These are phyloP conservation scores for Vipera ursinii DNA, from an alignment of 2,797 vertebrate species.

Conservation along the genomic window DNA sequence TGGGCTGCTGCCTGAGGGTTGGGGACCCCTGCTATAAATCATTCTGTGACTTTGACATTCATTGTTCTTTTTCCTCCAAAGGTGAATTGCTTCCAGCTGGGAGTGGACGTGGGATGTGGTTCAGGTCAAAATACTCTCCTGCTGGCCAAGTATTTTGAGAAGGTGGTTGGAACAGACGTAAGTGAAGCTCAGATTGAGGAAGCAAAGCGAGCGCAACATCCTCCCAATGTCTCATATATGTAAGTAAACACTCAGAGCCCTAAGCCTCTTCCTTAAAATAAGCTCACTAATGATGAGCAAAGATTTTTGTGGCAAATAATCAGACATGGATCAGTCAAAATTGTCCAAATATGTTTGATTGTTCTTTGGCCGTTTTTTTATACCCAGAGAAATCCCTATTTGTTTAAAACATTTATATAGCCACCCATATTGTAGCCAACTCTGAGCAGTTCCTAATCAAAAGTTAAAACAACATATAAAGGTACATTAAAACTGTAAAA, in stretches of 20 bases:
- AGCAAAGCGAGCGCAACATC: conserved; percentile 57
- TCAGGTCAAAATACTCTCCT: conserved; percentile 75
- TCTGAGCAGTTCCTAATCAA: too few species aligned
- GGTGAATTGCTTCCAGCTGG: conserved; percentile 61
- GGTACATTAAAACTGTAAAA: too few species aligned
- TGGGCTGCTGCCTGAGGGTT: too few species aligned
- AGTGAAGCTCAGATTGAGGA: conserved; percentile 80
- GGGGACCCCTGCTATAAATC: too few species aligned
- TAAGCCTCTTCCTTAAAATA: not conserved
- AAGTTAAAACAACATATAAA: too few species aligned
- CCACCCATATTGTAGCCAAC: too few species aligned
- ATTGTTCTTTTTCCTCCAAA: conserved; percentile 37
- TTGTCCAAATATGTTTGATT: not conserved
- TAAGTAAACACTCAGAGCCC: conserved; percentile 29
- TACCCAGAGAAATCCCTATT: not conserved
- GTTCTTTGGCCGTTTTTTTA: not conserved
- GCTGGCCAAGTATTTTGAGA: conserved; percentile 73
- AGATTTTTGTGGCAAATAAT: not conserved
- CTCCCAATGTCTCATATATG: conserved; percentile 71
- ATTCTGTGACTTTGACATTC: not conserved
- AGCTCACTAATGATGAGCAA: not conserved
- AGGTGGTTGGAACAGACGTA: conserved; percentile 80
- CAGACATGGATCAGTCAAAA: not conserved
- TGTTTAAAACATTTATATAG: too few species aligned
- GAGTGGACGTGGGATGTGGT: conserved; percentile 79